Conservation (phyloP, 2,113 vertebrate genomes). For the Strix uralensis region DNA sequence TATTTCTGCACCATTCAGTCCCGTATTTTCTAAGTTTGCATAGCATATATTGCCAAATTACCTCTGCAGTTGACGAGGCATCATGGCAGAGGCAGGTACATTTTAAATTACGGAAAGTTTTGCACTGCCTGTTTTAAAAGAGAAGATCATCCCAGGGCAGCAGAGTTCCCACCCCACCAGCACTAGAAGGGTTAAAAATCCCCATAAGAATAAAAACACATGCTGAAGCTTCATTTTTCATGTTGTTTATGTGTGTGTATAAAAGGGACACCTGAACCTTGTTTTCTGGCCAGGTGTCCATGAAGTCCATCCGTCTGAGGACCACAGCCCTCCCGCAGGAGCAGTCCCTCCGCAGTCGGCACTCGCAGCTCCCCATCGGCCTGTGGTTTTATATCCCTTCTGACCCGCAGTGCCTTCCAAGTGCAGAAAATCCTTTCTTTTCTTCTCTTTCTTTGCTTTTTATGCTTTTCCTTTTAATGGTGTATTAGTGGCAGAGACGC, state of each 20-base stretch:
- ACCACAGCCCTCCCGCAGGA: not conserved
- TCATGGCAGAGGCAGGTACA: not conserved
- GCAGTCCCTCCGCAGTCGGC: not conserved
- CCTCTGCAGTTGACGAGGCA: not conserved
- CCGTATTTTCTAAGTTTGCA: not conserved
- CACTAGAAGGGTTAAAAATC: not conserved
- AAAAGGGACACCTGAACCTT: not conserved
- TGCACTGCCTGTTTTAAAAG: not conserved
- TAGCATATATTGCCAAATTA: not conserved
- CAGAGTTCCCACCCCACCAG: not conserved
- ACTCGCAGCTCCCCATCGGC: too few relatives aligned
- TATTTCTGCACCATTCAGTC: not conserved
- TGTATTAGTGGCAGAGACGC: not conserved
- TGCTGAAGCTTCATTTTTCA: not conserved
- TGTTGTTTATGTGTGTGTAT: not conserved
- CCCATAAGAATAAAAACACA: rapidly evolving
- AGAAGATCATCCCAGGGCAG: not conserved
- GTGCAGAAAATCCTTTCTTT: not conserved
- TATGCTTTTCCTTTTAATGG: not conserved
- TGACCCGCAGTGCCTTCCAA: not conserved
- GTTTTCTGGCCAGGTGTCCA: not conserved
- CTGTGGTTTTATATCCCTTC: not conserved
- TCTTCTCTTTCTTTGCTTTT: not conserved
- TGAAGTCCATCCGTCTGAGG: not conserved
- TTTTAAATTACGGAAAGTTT: not conserved